A percentile compares a stretch with the other conserved stretches of the same genome.
These are phyloP conservation scores for Rhinogobius similis DNA, from an alignment of 2,113 vertebrate genomes.

Conservation along the genomic window DNA sequence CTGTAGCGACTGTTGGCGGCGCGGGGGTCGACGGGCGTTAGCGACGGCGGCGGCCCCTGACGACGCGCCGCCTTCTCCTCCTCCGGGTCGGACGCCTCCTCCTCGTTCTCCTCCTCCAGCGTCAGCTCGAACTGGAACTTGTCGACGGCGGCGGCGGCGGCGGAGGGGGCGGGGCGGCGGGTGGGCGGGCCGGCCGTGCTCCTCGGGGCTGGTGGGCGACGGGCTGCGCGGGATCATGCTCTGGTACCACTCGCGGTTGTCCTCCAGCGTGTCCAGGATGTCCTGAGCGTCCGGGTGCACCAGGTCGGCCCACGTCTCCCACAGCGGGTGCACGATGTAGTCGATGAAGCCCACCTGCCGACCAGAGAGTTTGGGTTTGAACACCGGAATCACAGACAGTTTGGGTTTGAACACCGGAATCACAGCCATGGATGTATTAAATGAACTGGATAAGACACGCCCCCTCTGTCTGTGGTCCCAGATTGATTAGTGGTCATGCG, in stretches of 20 bases:
- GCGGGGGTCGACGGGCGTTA: slow-evolving; percentile 47
- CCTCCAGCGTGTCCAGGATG: slow-evolving; percentile 89
- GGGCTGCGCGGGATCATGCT: slow-evolving; percentile 92
- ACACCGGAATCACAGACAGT: too few species aligned
- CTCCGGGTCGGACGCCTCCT: slow-evolving; percentile 69
- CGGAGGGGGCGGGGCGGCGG: slow-evolving; percentile 30
- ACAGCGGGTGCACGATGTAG: slow-evolving; percentile 90
- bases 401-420: too few species aligned
- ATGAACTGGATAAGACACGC: too few species aligned
- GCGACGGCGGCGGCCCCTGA: slow-evolving; percentile 20
- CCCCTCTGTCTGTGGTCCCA: too few species aligned
- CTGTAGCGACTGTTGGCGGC: slow-evolving; percentile 47
- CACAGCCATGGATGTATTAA: too few species aligned
- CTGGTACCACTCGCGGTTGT: slow-evolving; percentile 94
- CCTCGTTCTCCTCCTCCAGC: slow-evolving; percentile 81
- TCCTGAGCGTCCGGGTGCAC: slow-evolving; percentile 92
- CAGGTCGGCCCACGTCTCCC: slow-evolving; percentile 93
- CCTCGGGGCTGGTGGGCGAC: slow-evolving; percentile 59
- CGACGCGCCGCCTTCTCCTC: slow-evolving; percentile 47
- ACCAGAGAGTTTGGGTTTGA: too few species aligned
- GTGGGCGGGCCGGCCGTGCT: slow-evolving; percentile 54
- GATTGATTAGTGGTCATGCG: too few species aligned
- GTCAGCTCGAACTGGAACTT: slow-evolving; percentile 89
- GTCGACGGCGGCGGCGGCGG: slow-evolving; percentile 61
- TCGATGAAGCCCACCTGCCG: slow-evolving; percentile 91